Percentiles rank a stretch among this genome's conserved stretches.
Evolutionary conservation across 1,140 invertebrate species (phyloP).

Genomic region (Heliconius hewitsoni): DNA sequence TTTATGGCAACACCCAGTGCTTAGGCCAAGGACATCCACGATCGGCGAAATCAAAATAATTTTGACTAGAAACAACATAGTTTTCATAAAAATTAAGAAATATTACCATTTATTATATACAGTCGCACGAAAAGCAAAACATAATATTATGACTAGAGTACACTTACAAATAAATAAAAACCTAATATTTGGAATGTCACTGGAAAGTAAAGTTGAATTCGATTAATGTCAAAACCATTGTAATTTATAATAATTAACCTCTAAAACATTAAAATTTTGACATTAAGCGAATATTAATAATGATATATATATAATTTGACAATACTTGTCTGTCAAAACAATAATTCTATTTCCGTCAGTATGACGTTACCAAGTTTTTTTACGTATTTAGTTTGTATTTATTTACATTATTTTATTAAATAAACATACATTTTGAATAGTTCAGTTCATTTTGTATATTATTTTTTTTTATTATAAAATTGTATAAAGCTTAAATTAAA

Average conservation of each 20-base stretch:
- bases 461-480: slow-evolving; percentile 7
- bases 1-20: slow-evolving; percentile 30
- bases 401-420: slow-evolving; percentile 16
- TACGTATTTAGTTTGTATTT: slow-evolving; percentile 14
- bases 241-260: slow-evolving; percentile 27
- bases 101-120: slow-evolving; percentile 63
- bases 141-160: slow-evolving; percentile 56
- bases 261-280: slow-evolving; percentile 25
- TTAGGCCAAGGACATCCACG: slow-evolving; percentile 53
- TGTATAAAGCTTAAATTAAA: slow-evolving; percentile 14
- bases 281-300: neutral
- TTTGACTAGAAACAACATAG: slow-evolving; percentile 78
- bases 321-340: neutral
- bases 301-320: slow-evolving; percentile 9
- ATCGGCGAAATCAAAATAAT: slow-evolving; percentile 72
- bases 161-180: slow-evolving; percentile 43
- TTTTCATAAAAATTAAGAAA: slow-evolving; percentile 64
- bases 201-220: slow-evolving; percentile 19
- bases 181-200: slow-evolving; percentile 44
- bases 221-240: slow-evolving; percentile 36
- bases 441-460: slow-evolving; percentile 12
- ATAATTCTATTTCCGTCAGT: slow-evolving; percentile 1
- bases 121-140: slow-evolving; percentile 69
- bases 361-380: slow-evolving; percentile 12
- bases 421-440: slow-evolving; percentile 8